These are phyloP conservation scores for Pristiophorus japonicus DNA, from an alignment of 2,113 vertebrate species.

Conservation along the genomic window DNA sequence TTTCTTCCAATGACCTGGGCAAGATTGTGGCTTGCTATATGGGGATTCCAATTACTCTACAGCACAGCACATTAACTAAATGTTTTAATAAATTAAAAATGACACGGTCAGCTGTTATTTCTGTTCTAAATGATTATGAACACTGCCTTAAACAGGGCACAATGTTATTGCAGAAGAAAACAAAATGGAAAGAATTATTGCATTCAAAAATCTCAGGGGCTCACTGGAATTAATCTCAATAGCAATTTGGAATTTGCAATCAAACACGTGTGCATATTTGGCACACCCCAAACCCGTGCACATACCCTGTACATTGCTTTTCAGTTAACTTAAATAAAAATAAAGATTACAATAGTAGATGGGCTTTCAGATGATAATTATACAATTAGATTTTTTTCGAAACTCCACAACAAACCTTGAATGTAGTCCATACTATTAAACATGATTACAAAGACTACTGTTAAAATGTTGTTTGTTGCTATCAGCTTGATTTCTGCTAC, in stretches of 20 bases:
- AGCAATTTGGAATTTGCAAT: neutral
- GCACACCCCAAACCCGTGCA: too few relatives aligned
- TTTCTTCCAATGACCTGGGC: neutral
- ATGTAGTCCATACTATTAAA: too few relatives aligned
- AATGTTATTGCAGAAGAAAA: neutral
- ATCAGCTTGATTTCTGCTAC: too few relatives aligned
- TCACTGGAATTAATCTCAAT: neutral
- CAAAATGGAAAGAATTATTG: neutral
- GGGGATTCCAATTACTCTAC: neutral
- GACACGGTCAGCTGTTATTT: neutral
- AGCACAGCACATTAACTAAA: neutral
- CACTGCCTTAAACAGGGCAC: neutral
- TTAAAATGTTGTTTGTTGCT: too few relatives aligned
- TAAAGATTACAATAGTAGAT: too few relatives aligned
- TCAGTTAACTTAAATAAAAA: too few relatives aligned
- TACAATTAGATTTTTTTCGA: too few relatives aligned
- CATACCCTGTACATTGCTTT: too few relatives aligned
- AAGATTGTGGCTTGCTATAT: neutral
- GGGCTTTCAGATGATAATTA: too few relatives aligned
- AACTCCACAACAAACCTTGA: too few relatives aligned
- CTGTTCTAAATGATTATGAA: neutral
- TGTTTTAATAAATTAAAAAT: neutral
- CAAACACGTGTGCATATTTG: neutral
- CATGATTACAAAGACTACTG: too few relatives aligned
- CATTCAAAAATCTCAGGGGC: neutral